Evolutionary conservation across 2,888 invertebrate species (phyloP), one percentile per base, ranked within the genome.

Genomic region (Diadromus collaris): DNA sequence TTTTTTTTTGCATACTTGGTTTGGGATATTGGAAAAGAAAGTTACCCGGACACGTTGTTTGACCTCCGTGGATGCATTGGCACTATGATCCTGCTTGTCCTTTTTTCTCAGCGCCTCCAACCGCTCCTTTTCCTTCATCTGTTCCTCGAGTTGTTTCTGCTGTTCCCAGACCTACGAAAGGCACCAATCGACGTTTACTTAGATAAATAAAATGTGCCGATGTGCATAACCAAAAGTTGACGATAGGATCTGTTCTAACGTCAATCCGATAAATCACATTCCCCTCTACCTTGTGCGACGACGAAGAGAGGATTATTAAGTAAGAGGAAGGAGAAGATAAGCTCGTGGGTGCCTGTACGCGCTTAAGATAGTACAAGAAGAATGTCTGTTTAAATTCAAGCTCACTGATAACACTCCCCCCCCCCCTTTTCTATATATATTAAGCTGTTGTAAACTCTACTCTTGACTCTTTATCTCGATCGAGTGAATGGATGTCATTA

Each of bases 51-150:
- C 93, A 89, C 97, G 97, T 92, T 97, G 97, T 91, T 98, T 99
- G 89, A 99, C 99, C 92, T 98, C 98, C 27, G 97, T 95, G 83
- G 98, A 98, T 83, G 99, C 98, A 88, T 98, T 96, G 74, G 98
- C 98, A 92, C 98, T 98, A 92, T 97, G 97, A 91, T 98, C 97
- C 89, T 96, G 96, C 91, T 97, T 97, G 91, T 98, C 97, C 91
- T 98, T 98, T 92, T 97, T 97, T 89, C 96, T 95, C 86, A 98
- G 93, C 83, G 96, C 95, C 88, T 97, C 97, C 84, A 96, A 93
- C 86, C 95, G 93, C 90, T 97, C 97, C 81, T 97, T 93, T 91
- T 97, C 96, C 86, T 95, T 93, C 78, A 94, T 91, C 90, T 96
- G 96, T 89, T 96, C 95, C 89, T 96, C 95, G 90, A 95, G 94